Evolutionary conservation across 2,797 vertebrate species (phyloP), one percentile per base, ranked within the genome.

Genomic region (Valencia hispanica): DNA sequence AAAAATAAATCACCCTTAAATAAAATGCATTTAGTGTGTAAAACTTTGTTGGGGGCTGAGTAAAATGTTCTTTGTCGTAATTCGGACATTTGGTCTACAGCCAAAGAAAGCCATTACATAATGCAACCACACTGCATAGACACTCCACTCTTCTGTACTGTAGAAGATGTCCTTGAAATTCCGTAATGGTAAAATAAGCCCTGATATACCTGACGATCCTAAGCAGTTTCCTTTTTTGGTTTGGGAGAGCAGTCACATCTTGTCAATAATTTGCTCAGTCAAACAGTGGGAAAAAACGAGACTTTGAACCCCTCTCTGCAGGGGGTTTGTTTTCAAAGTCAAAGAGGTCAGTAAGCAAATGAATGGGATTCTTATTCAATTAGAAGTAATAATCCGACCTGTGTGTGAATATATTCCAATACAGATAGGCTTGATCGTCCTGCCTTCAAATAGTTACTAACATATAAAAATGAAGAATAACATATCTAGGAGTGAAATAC

Each of bases 191-290:
- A 61, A 71, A 74, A 76, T 50, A 17, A 9, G 72, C 80, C 81
- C 72, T 45, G 41, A 86, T 63, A 53, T 48, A 45, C 66, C 68
- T 63, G 65, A 18, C 51, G 7, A 66, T 75, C 74, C 48, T 18
- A 32, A 61, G 45, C 50, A 34, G 45, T 77, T 86, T 74, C 32
- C 32, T 51, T 47, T 77, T 70, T 74, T 70, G 45, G 9, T 53
- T 80, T 84, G 32, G 51, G 50, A 72, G 45, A 79, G 68, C 57
- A 77, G 77, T 74, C 75, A 70, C 50, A 36, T 55, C 83, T 77
- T 59, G 94, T 93, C 92, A 94, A 94, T 94, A 85, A 95, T 94
- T 94, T 90, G 88, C 93, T 72, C 70, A 76, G 92, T 90, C 84
- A 87, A 91, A 90, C 1, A 36, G 48, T 48, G 10, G 70, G 57